Percentiles rank a stretch among this genome's conserved stretches.
Conservation (phyloP, 2,113 vertebrate genomes). For the Catharus fuscescens region DNA sequence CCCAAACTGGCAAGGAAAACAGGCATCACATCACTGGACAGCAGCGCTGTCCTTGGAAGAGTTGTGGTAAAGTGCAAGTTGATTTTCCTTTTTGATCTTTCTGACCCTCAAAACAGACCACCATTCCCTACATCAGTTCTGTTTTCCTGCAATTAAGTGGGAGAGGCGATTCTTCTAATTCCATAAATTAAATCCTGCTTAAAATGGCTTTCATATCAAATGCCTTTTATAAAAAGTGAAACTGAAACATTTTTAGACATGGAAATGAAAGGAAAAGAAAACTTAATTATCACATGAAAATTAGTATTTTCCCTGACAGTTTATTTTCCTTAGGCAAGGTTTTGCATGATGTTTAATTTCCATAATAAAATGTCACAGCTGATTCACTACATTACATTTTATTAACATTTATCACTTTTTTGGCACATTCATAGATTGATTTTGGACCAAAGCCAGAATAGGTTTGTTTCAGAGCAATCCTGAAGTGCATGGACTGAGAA, state of each 20-base stretch:
- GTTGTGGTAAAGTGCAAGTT: not conserved
- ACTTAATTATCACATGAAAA: constrained; percentile 85
- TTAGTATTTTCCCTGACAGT: constrained; percentile 75
- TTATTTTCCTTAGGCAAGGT: constrained; percentile 58
- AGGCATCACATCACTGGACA: not conserved
- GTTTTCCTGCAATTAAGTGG: constrained; percentile 72
- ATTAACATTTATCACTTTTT: constrained; percentile 65
- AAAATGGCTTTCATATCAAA: constrained; percentile 62
- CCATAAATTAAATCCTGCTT: constrained; percentile 71
- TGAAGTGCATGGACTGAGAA: not conserved
- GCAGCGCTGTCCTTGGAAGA: not conserved
- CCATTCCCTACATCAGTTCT: constrained; percentile 51
- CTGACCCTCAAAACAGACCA: not conserved
- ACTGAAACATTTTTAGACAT: constrained; percentile 80
- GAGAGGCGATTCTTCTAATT: constrained; percentile 71
- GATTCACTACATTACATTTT: constrained; percentile 62
- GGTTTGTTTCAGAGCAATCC: constrained; percentile 12
- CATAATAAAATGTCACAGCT: constrained; percentile 62
- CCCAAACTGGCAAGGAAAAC: not conserved
- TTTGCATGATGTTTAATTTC: constrained; percentile 57
- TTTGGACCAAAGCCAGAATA: constrained; percentile 17
- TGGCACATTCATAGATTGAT: not conserved
- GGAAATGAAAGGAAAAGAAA: constrained; percentile 82
- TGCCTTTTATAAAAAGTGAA: constrained; percentile 27
- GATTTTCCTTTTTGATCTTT: not conserved